These are phyloP conservation scores for Epiblema foenella DNA, from an alignment of 2,888 invertebrate genomes.

Conservation along the genomic window DNA sequence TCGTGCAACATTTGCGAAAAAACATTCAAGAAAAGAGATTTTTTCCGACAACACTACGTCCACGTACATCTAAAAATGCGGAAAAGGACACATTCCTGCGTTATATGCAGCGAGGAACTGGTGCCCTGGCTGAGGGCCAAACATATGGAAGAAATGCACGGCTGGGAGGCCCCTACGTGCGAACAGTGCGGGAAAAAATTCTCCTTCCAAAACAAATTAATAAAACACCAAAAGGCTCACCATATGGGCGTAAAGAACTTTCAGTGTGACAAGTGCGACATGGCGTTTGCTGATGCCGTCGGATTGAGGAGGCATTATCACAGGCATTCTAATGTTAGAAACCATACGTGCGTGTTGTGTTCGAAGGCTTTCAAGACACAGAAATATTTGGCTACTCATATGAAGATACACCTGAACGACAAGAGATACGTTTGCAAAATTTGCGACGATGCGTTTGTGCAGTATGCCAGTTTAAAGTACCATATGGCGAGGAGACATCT, in stretches of 20 bases:
- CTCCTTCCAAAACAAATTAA: slow-evolving; percentile 1
- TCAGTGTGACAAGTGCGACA: slow-evolving; percentile 32
- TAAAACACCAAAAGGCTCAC: slow-evolving; percentile 3
- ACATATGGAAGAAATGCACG: slow-evolving; percentile 46
- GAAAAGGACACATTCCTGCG: slow-evolving; percentile 12
- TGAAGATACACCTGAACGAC: slow-evolving; percentile 40
- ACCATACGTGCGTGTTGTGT: slow-evolving; percentile 51
- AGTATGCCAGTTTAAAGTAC: background rate
- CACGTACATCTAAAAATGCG: slow-evolving; percentile 33
- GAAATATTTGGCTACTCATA: slow-evolving; percentile 36
- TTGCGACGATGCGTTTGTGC: slow-evolving; percentile 30
- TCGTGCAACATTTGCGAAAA: slow-evolving; percentile 20
- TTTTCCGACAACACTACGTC: slow-evolving; percentile 30
- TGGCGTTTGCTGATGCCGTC: background rate
- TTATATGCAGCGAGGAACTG: slow-evolving; percentile 25
- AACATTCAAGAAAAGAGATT: slow-evolving; percentile 11
- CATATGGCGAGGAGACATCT: slow-evolving; percentile 31
- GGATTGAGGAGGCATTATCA: slow-evolving; percentile 25
- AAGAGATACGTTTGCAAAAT: slow-evolving; percentile 27
- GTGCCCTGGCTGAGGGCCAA: slow-evolving; percentile 3
- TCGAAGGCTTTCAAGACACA: slow-evolving; percentile 48
- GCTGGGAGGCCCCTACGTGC: slow-evolving; percentile 50
- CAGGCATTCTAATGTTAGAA: slow-evolving; percentile 48
- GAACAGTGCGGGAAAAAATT: slow-evolving; percentile 53
- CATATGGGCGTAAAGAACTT: slow-evolving; percentile 21